Conservation (phyloP, 2,888 invertebrate genomes). For the Lampropteryx suffumata region DNA sequence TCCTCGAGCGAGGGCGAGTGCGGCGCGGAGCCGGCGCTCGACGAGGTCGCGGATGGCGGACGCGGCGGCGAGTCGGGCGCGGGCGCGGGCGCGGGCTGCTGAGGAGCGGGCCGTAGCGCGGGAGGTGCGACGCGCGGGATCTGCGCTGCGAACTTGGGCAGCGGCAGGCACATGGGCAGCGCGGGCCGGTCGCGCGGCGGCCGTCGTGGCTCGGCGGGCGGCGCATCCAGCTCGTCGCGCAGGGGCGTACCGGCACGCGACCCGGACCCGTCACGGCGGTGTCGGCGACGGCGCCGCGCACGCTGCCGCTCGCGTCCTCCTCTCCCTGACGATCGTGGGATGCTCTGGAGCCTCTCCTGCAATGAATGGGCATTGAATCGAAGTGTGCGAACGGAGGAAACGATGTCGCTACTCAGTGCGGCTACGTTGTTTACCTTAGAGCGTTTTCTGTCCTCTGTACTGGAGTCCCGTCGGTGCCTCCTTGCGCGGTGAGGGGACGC, state of each 20-base stretch:
- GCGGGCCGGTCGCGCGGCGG: constrained; percentile 84
- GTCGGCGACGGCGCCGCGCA: constrained; percentile 73
- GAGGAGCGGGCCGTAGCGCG: constrained; percentile 67
- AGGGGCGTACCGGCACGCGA: constrained; percentile 81
- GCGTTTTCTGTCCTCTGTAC: constrained; percentile 85
- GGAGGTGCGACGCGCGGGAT: constrained; percentile 80
- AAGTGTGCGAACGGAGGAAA: background rate
- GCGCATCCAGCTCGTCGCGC: constrained; percentile 87
- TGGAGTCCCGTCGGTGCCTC: constrained; percentile 84
- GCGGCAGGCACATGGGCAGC: constrained; percentile 90
- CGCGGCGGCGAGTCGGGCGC: constrained; percentile 87
- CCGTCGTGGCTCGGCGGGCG: constrained; percentile 89
- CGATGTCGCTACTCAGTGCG: background rate
- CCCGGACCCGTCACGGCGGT: constrained; percentile 79
- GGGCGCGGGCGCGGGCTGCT: constrained; percentile 67
- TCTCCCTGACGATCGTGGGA: constrained; percentile 62
- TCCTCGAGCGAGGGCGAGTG: constrained; percentile 92
- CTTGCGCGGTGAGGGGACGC: constrained; percentile 74
- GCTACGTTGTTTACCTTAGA: constrained; percentile 56
- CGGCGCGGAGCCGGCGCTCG: constrained; percentile 88
- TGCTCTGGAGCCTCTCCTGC: constrained; percentile 67
- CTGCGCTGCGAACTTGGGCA: constrained; percentile 93
- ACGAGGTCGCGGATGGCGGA: constrained; percentile 89
- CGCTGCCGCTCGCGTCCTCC: constrained; percentile 56
- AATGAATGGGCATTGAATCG: background rate